Base-by-base conservation (phyloP, 2,888 invertebrate genomes). In the Coleophora deauratella region DNA sequence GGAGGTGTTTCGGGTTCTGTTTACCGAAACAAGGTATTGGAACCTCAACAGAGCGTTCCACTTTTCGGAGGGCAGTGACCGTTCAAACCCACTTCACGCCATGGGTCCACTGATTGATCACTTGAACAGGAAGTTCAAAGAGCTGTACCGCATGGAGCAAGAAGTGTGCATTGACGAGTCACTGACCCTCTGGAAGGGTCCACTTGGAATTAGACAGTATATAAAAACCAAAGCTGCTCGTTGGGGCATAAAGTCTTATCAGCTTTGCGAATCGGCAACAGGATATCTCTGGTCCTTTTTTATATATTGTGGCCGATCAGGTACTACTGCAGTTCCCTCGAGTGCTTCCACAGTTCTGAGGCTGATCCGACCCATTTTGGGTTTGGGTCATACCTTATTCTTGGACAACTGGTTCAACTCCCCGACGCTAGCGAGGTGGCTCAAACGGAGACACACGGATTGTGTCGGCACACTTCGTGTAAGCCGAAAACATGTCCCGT, bases 221-320 rank as follows among this genome's bases (percentile, higher is more conserved):
- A 51, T 51, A 30, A 35, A 14, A 40, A 33, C 33, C 9, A 53
- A 53, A 35, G 35, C 47, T 36, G 35, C 50, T 1, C 42, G 37
- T 13, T 50, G 39, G 12, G 52, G 52, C 1, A 52, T 58, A 12
- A 55, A 54, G 40, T 50, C 52, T 0, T 54, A 46, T 34, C 50
- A 59, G 34, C 44, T 57, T 0, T 54, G 54, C 14, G 56, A 58
- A 35, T 44, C 46, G 14, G 32, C 35, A 15, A 52, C 47, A 0
- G 49, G 42, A 2, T 45, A 45, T 34, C 35, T 46, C 11, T 45
- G 43, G 48, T 48, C 44, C 1, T 46, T 49, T 35, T 35, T 43
- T 10, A 37, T 50, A 7, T 45, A 37, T 11, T 10, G 9, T 10
- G 37, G 37, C 7, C 28, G 37, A n/a, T 9, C 12, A 8, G 11